These are phyloP conservation scores for Stomorhina lunata DNA, from an alignment of 2,888 invertebrate species.

Conservation along the genomic window DNA sequence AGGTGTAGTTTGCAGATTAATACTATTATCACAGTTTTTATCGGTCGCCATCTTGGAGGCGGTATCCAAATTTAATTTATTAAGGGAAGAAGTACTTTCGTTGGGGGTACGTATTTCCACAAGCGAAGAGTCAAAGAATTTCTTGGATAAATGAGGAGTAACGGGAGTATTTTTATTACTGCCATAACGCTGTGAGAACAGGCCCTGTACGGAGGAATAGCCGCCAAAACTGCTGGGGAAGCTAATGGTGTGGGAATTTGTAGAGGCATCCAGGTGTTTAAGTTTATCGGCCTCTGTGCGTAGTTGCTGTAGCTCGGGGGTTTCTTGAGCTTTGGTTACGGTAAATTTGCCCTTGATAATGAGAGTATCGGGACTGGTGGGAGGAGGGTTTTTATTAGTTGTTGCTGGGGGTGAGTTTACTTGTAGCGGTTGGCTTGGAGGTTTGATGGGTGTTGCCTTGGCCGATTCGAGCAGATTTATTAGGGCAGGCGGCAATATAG, in stretches of 20 bases:
- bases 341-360: slow-evolving; percentile 81
- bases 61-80: slow-evolving; percentile 59
- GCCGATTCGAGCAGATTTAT: slow-evolving; percentile 74
- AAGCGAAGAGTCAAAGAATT: slow-evolving; percentile 90
- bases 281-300: slow-evolving; percentile 76
- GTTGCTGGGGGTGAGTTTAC: background rate
- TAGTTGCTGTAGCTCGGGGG: slow-evolving; percentile 69
- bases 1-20: no score
- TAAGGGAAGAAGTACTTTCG: slow-evolving; percentile 75
- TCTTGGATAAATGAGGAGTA: slow-evolving; percentile 86
- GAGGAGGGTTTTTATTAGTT: background rate
- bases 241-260: slow-evolving; percentile 85
- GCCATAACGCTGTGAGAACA: slow-evolving; percentile 81
- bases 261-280: slow-evolving; percentile 71
- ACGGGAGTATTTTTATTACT: slow-evolving; percentile 72
- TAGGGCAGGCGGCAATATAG: slow-evolving; percentile 71
- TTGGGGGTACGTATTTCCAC: slow-evolving; percentile 87
- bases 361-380: slow-evolving; percentile 59
- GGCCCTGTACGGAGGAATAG: slow-evolving; percentile 82
- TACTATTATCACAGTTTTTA: slow-evolving; percentile 74
- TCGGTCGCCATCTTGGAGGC: slow-evolving; percentile 65
- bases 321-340: slow-evolving; percentile 80
- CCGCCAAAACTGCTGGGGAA: slow-evolving; percentile 84
- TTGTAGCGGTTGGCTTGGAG: background rate
- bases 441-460: slow-evolving; percentile 54